Base-by-base conservation (phyloP, 2,113 vertebrate genomes). In the Galemys pyrenaicus region DNA sequence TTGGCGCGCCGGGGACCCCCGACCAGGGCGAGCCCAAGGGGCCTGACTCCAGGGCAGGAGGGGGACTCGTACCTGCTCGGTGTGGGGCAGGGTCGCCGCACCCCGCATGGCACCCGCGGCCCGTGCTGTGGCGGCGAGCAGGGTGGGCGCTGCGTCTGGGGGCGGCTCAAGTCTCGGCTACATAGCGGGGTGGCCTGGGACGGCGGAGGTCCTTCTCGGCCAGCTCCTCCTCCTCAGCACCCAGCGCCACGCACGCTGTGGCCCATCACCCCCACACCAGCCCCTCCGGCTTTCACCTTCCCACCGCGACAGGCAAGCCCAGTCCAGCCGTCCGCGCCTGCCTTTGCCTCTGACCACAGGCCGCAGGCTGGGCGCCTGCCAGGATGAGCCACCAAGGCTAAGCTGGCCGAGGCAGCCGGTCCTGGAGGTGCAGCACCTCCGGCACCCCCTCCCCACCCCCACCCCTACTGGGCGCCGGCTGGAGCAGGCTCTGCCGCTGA, bases 271-370 rank as follows among this genome's bases (percentile, higher is more conserved):
- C 35, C 39, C 85, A 64, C 26, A 10, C 32, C 5, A 3, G 16
- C 56, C 73, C 30, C 46, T n/a, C 30, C 10, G 28, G 13, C 49
- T 51, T 16, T 51, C 49, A 51, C 49, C 49, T 51, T 51, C 49
- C 19, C 16, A 20, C 54, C 54, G 19, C 19, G 54, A 22, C 20
- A 56, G 20, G 54, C 54, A 56, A 19, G 22, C 54, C 46, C 81
- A 68, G 93, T 75, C 90, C 93, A 89, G 54, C 44, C 1, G 82
- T 24, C 39, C 78, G 70, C 20, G 56, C 82, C 95, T 67, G 87
- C 44, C 51, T 70, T 13, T 46, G 56, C n/a, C 39, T 6, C 60
- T 13, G 62, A 82, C 92, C 89, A n/a, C 74, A 85, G 75, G 20
- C 74, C 68, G 15, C 81, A 79, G 56, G 41, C 35, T 5, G 30